Base-by-base conservation (phyloP, 2,113 vertebrate species). In the Melospiza melodia region DNA sequence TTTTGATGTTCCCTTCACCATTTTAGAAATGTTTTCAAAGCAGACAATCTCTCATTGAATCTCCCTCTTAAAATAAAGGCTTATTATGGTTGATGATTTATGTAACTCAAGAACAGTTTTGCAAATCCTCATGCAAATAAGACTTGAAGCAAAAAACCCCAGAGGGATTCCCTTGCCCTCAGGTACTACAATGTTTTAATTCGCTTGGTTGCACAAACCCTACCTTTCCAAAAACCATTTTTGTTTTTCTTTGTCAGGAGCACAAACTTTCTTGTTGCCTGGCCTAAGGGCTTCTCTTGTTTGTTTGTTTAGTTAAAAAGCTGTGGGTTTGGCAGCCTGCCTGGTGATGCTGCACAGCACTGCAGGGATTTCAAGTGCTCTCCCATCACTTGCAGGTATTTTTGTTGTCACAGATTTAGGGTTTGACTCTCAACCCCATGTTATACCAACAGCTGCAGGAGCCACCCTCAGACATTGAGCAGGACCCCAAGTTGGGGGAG, bases 281-380 rank as follows among this genome's bases (percentile, higher is more conserved):
- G 57, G 95, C 95, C 96, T 95, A 14, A 94, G 93, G 96, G 88
- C 83, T 91, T 87, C 84, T 95, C 82, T 23, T 81, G 83, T 58
- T 92, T 93, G 89, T 91, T 96, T 95, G 93, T 87, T 96, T 92
- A 93, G 90, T 93, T 95, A 84, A 96, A 94, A 89, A 95, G 93
- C 83, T 52, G 54, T 52, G 86, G 80, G 8, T 89, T 96, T 96
- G 95, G 95, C 95, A 92, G 76, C 12, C 66, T 95, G 95, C 95
- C 96, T 87, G 73, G 77, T 31, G 58, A 78, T 57, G 41, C 35
- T 69, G 51, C 73, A 57, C 44, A 61, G 90, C 0, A 0, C 90
- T 92, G 73, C 9, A n/a, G 61, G 84, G 62, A 95, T 84, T 88
- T 90, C 88, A 54, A 90, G 88, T 11, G 65, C 39, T 93, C 46